Evolutionary conservation across 2,888 invertebrate genomes (phyloP), one percentile per base, ranked within the genome.

Genomic region (Antheraea assamensis): DNA sequence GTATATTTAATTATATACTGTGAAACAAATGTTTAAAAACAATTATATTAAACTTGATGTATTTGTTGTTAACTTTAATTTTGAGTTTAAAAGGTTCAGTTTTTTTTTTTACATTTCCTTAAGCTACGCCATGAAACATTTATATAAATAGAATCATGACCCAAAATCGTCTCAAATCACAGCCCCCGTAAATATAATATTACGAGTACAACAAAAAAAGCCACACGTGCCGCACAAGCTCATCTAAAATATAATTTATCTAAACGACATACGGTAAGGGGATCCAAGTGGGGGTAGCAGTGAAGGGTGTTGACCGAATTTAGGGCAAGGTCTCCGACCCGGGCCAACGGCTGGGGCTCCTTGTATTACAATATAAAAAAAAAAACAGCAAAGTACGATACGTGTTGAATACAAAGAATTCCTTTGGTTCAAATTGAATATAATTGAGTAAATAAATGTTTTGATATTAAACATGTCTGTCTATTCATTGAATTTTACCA

Each of bases 281-380:
- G 70, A 78, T 75, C 76, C 73, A 75, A 73, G 73, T 70, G 75
- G 76, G 72, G 35, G 68, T 68, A 35, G 35, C 17, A 10, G n/a
- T 15, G 35, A 35, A 68, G 68, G 68, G 66, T 30, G 73, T 77
- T 76, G 70, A 72, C 76, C 74, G 75, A 76, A 83, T 75, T 78
- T 75, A 75, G 82, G 83, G 75, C 84, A 84, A 85, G 85, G 84
- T 80, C 78, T 70, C 21, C 73, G 72, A 58, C 68, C 30, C 42
- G 72, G 71, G 64, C 74, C 74, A 71, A 58, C 42, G 31, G 55
- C 27, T 73, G 73, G 58, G 73, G 42, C 58, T 70, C 27, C 27
- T 70, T 10, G 7, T 72, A 49, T 64, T 72, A 72, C 47, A 35
- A 72, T 30, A 64, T 30, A 30, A 64, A 30, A 17, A 64, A 64